These are phyloP conservation scores for Nannobrachium achirus DNA, from an alignment of 2,113 vertebrate genomes.

Conservation along the genomic window DNA sequence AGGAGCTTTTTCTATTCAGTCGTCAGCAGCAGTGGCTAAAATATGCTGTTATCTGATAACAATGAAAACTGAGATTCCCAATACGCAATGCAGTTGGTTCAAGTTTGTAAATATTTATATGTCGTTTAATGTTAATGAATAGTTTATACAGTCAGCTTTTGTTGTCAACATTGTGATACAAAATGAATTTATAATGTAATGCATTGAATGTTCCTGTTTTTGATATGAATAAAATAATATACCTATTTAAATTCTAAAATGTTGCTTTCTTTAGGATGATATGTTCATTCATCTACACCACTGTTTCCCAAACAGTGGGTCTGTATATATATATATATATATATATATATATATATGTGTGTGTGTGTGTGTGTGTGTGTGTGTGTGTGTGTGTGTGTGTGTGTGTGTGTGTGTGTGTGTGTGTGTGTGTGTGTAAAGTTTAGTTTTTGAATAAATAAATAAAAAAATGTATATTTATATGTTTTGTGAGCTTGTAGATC, in stretches of 20 bases:
- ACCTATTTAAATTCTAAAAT: conserved; percentile 31
- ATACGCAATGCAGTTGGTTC: conserved; percentile 10
- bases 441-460: neutral
- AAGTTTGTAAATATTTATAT: conserved; percentile 61
- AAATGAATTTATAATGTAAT: conserved; percentile 40
- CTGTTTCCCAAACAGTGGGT: too few species aligned
- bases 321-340: too few species aligned
- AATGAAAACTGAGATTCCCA: conserved; percentile 20
- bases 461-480: too few species aligned
- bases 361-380: too few species aligned
- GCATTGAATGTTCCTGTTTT: conserved; percentile 68
- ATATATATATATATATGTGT: too few species aligned
- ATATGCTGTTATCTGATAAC: conserved; percentile 24
- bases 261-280: neutral
- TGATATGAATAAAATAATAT: conserved; percentile 73
- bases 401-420: too few species aligned
- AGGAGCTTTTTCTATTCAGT: neutral
- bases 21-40: neutral
- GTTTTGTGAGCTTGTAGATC: too few species aligned
- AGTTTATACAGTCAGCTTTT: conserved; percentile 51
- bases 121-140: conserved; percentile 46
- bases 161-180: conserved; percentile 37
- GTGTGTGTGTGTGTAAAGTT: too few species aligned
- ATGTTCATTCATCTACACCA: too few species aligned
- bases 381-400: too few species aligned